Evolutionary conservation across 2,888 invertebrate genomes (phyloP), one percentile per base, ranked within the genome.

Genomic region (Halictus ligatus): DNA sequence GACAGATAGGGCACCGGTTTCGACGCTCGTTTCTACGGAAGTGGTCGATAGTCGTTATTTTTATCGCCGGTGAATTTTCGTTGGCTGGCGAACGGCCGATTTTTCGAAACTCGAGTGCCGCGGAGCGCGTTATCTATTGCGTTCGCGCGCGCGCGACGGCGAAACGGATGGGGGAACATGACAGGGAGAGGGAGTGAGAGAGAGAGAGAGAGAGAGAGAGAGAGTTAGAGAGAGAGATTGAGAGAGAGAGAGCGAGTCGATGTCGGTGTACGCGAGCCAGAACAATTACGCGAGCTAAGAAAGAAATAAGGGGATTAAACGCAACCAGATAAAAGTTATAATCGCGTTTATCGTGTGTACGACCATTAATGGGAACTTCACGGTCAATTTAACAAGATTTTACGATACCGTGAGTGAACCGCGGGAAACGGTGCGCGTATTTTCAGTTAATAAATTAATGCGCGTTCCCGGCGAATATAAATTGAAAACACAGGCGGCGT

Each of bases 351-450:
- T 79, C 83, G 83, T 60, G 60, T 64, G 76, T 77, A 64, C 71
- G 48, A 21, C 77, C 58, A 73, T 86, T 85, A 86, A 72, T 40
- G 85, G 40, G 64, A 84, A 18, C 74, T 74, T 85, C 79, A 74
- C 79, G 83, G 83, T 85, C 79, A 74, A 85, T 83, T 83, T 77
- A 83, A 74, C 83, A 46, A 76, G 84, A 74, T 71, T 77, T 77
- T 69, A 71, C 80, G 83, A 83, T 77, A 77, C n/a, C 78, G 72
- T 13, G 71, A 64, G 43, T 25, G 40, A 29, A 43, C 40, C 75
- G 75, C 74, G 79, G 74, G 21, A 82, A 76, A 77, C 83, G 83
- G 43, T 25, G 73, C 79, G 76, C 67, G 50, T 46, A 77, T 83
- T 83, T 76, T 73, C 78, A 54, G 83, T 75, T 82, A 75, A 84